Percentiles rank a stretch among this genome's conserved stretches.
Conservation (phyloP, 92 coral and sea anemone genomes). For the Meandrina meandrites region DNA sequence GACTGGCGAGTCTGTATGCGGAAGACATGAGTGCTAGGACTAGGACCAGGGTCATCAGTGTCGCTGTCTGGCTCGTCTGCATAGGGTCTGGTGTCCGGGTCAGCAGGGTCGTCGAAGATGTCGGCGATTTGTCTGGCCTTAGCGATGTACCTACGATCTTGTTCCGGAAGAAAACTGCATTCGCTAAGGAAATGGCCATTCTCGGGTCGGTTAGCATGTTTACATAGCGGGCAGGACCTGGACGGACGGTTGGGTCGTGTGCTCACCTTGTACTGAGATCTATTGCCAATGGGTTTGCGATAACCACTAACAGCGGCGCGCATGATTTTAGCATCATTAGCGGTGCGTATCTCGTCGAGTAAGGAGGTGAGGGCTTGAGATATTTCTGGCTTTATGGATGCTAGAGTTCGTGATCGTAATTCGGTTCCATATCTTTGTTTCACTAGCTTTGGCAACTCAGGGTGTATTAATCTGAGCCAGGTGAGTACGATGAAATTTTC, state of each 20-base stretch:
- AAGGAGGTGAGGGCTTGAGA: conserved; percentile 23
- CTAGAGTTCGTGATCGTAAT: conserved; percentile 26
- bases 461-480: conserved; percentile 31
- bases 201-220: conserved; percentile 64
- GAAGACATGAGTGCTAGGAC: background rate
- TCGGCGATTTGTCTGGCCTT: conserved; percentile 61
- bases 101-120: conserved; percentile 51
- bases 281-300: background rate
- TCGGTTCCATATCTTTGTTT: conserved; percentile 39
- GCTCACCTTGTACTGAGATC: background rate
- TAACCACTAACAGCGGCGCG: background rate
- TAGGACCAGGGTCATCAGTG: background rate
- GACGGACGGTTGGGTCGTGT: conserved; percentile 25
- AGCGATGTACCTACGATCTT: conserved; percentile 56
- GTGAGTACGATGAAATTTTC: conserved; percentile 46
- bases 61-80: background rate
- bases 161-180: conserved; percentile 62
- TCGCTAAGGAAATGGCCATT: conserved; percentile 52
- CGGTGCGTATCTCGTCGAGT: conserved; percentile 14
- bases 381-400: conserved; percentile 27
- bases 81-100: conserved; percentile 4
- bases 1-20: conserved; percentile 56
- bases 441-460: background rate
- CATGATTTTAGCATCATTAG: conserved; percentile 16
- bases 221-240: conserved; percentile 58